Evolutionary conservation across 2,113 vertebrate genomes (phyloP), one percentile per base, ranked within the genome.

Genomic region (Bubo bubo): DNA sequence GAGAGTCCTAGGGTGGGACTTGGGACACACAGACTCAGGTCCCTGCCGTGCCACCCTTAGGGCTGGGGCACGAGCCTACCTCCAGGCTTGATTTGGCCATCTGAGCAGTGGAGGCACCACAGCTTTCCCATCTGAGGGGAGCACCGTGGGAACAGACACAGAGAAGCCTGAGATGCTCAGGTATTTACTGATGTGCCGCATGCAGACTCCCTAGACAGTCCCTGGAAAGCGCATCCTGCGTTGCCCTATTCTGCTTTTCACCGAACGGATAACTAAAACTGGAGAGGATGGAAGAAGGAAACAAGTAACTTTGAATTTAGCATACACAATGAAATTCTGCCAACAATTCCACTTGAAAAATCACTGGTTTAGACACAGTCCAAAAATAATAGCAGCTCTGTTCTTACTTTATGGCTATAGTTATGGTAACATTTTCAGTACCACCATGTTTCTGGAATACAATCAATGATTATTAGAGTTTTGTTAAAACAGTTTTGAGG

Each of bases 41-140:
- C 35, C 59, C 34, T 28, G 27, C 17, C 0, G 0, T 12, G 62
- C 30, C 6, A 3, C 52, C 34, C 39, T 59, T 41, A 1, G 4
- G 27, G 23, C 26, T 4, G 3, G 9, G 50, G 24, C 34, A 56
- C 1, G 0, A 88, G 58, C 30, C 37, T 5, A 20, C 27, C 52
- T 20, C 9, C 0, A 0, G 49, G 22, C 20, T 50, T 7, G 8
- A 43, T 35, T 50, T 0, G 4, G 49, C 21, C 11, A 14, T 21
- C 52, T 1, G 8, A 83, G 59, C 12, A 10, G n/a, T 0, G 1
- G 35, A 47, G 24, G 30, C 52, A 58, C 32, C 59, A 39, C 32
- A 14, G 37, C 19, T 12, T 64, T 17, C 28, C 30, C 20, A 43
- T 35, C 9, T 18, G 23, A 73, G 4, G 8, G 66, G 19, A 94